phyloP scores from a whole-genome alignment of 2,888 invertebrate genomes.

The Prosopocoilus inquinatus region DNA sequence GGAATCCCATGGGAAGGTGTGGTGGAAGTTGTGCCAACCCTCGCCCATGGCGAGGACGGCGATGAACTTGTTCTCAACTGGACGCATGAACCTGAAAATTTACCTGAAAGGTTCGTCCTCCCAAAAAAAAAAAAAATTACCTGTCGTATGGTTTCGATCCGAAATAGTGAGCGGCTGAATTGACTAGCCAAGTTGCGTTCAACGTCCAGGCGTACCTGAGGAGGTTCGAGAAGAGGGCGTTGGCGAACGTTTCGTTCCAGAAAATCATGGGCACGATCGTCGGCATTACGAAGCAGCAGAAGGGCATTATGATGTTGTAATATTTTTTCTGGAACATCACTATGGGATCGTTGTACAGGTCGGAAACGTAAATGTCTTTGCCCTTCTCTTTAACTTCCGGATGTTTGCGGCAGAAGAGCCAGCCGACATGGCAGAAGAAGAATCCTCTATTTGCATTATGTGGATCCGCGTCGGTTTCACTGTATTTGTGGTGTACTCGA shows the following conservation, averaged over 20 bases:
- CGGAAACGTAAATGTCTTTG: slow-evolving; percentile 79
- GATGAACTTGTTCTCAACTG: slow-evolving; percentile 69
- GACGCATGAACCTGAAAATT: slow-evolving; percentile 59
- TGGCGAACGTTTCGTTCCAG: slow-evolving; percentile 73
- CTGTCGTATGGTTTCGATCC: slow-evolving; percentile 75
- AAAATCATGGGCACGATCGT: slow-evolving; percentile 70
- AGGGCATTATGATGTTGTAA: slow-evolving; percentile 71
- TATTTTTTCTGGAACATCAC: slow-evolving; percentile 85
- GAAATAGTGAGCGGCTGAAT: slow-evolving; percentile 84
- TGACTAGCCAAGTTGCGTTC: slow-evolving; percentile 88
- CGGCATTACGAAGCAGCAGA: slow-evolving; percentile 76
- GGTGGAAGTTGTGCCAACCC: slow-evolving; percentile 88
- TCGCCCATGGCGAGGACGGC: slow-evolving; percentile 69
- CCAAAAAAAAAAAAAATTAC: slow-evolving; percentile 40
- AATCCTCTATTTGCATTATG: slow-evolving; percentile 91
- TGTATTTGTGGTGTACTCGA: slow-evolving; percentile 89
- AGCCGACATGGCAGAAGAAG: slow-evolving; percentile 95
- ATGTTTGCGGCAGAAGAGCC: slow-evolving; percentile 89
- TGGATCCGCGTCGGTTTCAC: slow-evolving; percentile 91
- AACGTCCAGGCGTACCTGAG: slow-evolving; percentile 78
- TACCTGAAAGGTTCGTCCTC: not conserved
- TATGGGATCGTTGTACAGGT: slow-evolving; percentile 78
- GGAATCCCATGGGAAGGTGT: slow-evolving; percentile 84
- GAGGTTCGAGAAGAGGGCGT: slow-evolving; percentile 68
- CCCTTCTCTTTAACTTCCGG: slow-evolving; percentile 86